Evolutionary conservation across 2,888 invertebrate genomes (phyloP).

Genomic region (Merodon equestris): DNA sequence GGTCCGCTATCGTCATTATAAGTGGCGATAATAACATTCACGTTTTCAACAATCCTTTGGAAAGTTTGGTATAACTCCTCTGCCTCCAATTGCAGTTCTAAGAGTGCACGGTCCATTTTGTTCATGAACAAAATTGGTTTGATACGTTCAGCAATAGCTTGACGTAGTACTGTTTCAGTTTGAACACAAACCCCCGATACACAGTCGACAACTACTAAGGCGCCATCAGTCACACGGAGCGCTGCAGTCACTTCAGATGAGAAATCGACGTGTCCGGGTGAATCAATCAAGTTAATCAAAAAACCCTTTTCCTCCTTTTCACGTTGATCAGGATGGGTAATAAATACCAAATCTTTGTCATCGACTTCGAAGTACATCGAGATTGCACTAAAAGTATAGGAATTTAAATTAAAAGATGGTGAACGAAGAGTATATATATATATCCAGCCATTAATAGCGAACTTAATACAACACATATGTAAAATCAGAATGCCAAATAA

Average conservation of each 20-base stretch:
- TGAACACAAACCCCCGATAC: conserved; percentile 99
- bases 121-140: conserved; percentile 99
- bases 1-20: conserved; percentile 98
- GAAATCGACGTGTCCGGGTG: conserved; percentile 99
- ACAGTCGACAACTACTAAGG: conserved; percentile 99
- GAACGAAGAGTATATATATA: no score
- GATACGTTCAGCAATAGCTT: conserved; percentile 99
- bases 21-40: conserved; percentile 99
- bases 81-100: conserved; percentile 96
- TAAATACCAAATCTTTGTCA: conserved; percentile 96
- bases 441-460: no score
- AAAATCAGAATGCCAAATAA: conserved; percentile 62
- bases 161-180: conserved; percentile 99
- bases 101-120: conserved; percentile 99
- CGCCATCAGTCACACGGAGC: conserved; percentile 99
- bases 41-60: conserved; percentile 99
- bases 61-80: conserved; percentile 99
- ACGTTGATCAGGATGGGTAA: conserved; percentile 93
- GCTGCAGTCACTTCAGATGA: conserved; percentile 99
- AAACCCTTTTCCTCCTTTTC: conserved; percentile 96
- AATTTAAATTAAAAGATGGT: no score
- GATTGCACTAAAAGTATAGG: conserved; percentile 90
- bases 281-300: conserved; percentile 99
- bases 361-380: conserved; percentile 99
- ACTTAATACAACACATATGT: background rate